Percentiles rank a stretch among this genome's conserved stretches.
Conservation (phyloP, 2,888 invertebrate genomes). For the Oscheius onirici region DNA sequence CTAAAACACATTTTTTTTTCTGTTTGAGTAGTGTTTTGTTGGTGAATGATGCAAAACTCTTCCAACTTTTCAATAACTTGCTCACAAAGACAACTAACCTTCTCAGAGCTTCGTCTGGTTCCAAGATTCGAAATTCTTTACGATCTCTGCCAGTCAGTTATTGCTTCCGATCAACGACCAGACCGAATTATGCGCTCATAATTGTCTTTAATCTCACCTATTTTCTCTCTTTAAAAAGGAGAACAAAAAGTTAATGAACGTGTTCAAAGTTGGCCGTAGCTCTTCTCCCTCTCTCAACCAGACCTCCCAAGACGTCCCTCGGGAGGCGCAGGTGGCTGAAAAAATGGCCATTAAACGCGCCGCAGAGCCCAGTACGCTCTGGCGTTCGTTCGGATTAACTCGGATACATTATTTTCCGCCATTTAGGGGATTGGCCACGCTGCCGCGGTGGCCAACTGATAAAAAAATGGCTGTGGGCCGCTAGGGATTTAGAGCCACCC, state of each 20-base stretch:
- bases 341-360: constrained; percentile 28
- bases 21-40: too few species aligned
- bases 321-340: constrained; percentile 6
- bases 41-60: too few species aligned
- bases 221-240: neutral
- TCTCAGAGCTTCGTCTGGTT: too few species aligned
- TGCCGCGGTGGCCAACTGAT: neutral
- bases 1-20: too few species aligned
- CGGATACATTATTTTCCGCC: constrained; percentile 32
- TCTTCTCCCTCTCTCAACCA: neutral
- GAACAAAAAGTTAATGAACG: neutral
- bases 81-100: too few species aligned
- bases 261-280: neutral
- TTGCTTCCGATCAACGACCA: neutral
- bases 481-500: constrained; percentile 8
- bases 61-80: too few species aligned
- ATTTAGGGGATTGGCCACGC: constrained; percentile 26
- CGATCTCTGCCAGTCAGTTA: neutral
- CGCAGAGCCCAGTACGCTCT: neutral
- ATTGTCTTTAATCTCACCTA: constrained; percentile 5
- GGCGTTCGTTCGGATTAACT: constrained; percentile 32
- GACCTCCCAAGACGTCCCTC: constrained; percentile 18
- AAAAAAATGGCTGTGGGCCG: neutral
- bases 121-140: too few species aligned
- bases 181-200: neutral